Evolutionary conservation across 92 coral and sea anemone species (phyloP), one percentile per base, ranked within the genome.

Genomic region (Siderastrea siderea): DNA sequence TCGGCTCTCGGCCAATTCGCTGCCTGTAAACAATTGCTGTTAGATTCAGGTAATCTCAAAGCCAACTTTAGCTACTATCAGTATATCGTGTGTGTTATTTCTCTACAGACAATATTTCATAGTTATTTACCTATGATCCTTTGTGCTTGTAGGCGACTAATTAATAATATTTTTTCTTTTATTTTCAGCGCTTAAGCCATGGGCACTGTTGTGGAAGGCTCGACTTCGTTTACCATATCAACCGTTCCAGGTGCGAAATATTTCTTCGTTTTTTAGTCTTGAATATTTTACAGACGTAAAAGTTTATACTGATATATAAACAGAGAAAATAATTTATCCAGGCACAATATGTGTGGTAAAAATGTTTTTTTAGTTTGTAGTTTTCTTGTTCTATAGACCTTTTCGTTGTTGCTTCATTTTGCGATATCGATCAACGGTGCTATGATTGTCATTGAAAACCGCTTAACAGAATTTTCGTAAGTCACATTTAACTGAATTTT

Each of bases 191-290:
- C 73, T 4, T 1, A 59, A 60, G 54, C 79, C 45, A 84, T 84
- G 87, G 79, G 80, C 38, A 84, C 87, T 5, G 87, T 84, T 26
- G 80, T 84, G 6, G 87, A 84, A 74, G 46, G 58, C 49, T 82
- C 86, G 47, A 84, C 87, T 14, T 73, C 87, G 5, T 84, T 58
- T 53, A 84, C 87, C 2, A 65, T 84, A 44, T 63, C 78, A 73
- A 84, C 87, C 12, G 68, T 84, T 48, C 87, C 87, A 84, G 87
- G 87, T 83, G 60, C 62, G 87, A 26, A 59, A 55, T 67, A 68
- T n/a, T 53, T 80, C 9, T 58, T 60, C 26, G 7, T 65, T 7
- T 38, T 65, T 16, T 3, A 47, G 54, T 45, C 16, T 6, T 47
- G 11, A 51, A 17, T 43, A 17, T 49, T 38, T 54, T 13, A 54